Evolutionary conservation across 2,113 vertebrate species (phyloP), one percentile per base, ranked within the genome.

Genomic region (Pachycephala philippinensis): DNA sequence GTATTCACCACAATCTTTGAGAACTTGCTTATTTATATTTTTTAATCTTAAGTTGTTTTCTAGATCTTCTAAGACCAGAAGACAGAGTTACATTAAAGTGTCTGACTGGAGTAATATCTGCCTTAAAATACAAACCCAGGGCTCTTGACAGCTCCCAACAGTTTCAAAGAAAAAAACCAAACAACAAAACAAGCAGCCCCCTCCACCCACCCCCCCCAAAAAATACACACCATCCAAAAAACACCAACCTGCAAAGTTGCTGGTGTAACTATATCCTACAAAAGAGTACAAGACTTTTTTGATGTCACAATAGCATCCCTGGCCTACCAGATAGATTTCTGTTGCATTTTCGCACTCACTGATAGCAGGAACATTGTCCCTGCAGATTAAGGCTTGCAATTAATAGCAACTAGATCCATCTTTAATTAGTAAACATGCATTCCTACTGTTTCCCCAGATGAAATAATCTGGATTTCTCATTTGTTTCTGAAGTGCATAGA

Each of bases 171-270:
- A 71, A 35, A 20, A 20, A 44, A 45, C 37, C 15, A 69, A 64
- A 33, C 11, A 47, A 53, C 30, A 24, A 60, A 45, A 44, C 22
- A 49, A 56, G 40, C 33, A n/a, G 13, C 33, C 28, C 14, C 20
- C 7, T 21, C 10, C 3, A 7, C 14, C 3, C 9, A 2, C 4
- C 5, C 11, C 13, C 13, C 11, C 2, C 0, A 14, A 54, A 54
- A 33, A 76, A 19, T 11, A 35, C 7, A 20, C 39, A 72, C 7
- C 22, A 44, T 53, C 27, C 28, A 71, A 54, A 40, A 39, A 56
- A 6, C 7, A 42, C 13, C 15, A 63, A 19, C 9, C 27, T 18
- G 33, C 12, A 21, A 83, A 57, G 9, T 5, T 61, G 5, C 20
- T 50, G 13, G 6, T 87, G 11, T 26, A 77, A 47, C 7, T 9